Evolutionary conservation across 2,113 vertebrate species (phyloP).

Genomic region (zebrafish (Danio rerio)): GRCz12tu NC_133190.1:44738001-44738500

Average conservation of each 20-base stretch:
- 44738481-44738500: conserved; percentile 72
- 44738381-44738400: conserved; percentile 66
- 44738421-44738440: conserved; percentile 71
- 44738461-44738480: conserved; percentile 77
- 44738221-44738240: background rate
- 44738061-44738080: too few relatives aligned
- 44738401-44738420: conserved; percentile 81
- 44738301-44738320: conserved; percentile 36
- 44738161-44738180: too few relatives aligned
- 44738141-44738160: too few relatives aligned
- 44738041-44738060: too few relatives aligned
- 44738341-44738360: conserved; percentile 27
- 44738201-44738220: background rate
- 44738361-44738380: conserved; percentile 48
- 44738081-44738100: too few relatives aligned
- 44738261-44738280: conserved; percentile 41
- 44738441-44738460: conserved; percentile 83
- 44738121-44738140: too few relatives aligned
- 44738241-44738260: conserved; percentile 44
- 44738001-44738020: too few relatives aligned
- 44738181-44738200: too few relatives aligned
- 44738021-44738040: too few relatives aligned
- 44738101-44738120: too few relatives aligned
- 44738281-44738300: conserved; percentile 54
- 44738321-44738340: conserved; percentile 32